phyloP scores from a whole-genome alignment of 2,888 invertebrate species.

The Tinea pellionella region DNA sequence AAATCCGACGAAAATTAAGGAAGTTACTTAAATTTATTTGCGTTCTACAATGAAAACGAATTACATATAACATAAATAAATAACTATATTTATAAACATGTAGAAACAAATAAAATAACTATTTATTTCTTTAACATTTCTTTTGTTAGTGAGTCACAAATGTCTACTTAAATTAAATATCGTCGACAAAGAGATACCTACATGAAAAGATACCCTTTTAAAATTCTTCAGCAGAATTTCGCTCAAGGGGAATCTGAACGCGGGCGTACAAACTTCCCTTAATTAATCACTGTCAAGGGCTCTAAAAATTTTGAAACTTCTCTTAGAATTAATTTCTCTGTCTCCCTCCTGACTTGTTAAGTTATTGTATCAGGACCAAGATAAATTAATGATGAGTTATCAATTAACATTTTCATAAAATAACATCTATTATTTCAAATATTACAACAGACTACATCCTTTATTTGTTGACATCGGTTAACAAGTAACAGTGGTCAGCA shows the following conservation, averaged over 20 bases:
- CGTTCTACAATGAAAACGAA: not conserved
- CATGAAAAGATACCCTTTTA: constrained; percentile 2
- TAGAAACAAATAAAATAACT: too few relatives aligned
- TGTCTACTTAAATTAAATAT: constrained; percentile 2
- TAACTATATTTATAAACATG: too few relatives aligned
- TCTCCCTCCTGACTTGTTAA: constrained; percentile 44
- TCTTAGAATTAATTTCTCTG: constrained; percentile 61
- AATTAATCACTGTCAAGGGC: constrained; percentile 66
- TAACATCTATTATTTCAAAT: not conserved
- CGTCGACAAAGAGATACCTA: not conserved
- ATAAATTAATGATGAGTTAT: constrained; percentile 59
- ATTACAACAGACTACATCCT: too few relatives aligned
- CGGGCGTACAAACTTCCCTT: constrained; percentile 34
- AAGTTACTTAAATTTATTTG: not conserved
- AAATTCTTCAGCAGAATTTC: not conserved
- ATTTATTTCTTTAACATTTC: too few relatives aligned
- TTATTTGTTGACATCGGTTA: too few relatives aligned
- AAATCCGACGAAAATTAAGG: not conserved
- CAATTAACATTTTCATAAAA: constrained; percentile 36
- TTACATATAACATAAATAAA: too few relatives aligned
- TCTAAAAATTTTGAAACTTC: constrained; percentile 60
- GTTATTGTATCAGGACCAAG: constrained; percentile 35
- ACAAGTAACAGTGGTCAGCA: too few relatives aligned
- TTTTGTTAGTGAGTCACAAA: not conserved
- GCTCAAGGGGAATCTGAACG: not conserved